Base-by-base conservation (phyloP, 2,113 vertebrate species). In the Calidris pygmaea region DNA sequence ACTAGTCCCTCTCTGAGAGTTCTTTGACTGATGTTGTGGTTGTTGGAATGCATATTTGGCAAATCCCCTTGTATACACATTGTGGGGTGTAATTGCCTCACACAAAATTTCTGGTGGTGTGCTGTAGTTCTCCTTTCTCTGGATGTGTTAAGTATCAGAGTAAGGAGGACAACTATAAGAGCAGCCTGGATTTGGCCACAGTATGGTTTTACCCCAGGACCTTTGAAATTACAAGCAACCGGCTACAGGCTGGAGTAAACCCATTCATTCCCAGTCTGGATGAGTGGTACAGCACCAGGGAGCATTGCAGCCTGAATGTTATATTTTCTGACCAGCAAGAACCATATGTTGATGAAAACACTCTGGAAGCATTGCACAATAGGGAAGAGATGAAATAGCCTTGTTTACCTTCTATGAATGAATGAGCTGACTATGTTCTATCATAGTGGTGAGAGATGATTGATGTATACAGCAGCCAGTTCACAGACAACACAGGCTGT, bases 121-220 rank as follows among this genome's bases (percentile, higher is more conserved):
- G 22, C 20, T 76, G 27, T 66, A 48, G 9, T 78, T 83, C 48
- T 67, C 7, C 10, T 63, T 79, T 76, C 11, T 77, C 26, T 35
- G n/a, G 6, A 47, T 37, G 9, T 20, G 15, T 59, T 60, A 32
- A 24, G 18, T 53, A 34, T 56, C 27, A 77, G 32, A 12, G 3
- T 8, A 76, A 87, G 56, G 21, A 71, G 4, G 9, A 74, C 20
- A 9, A 50, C 6, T 74, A 4, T 14, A 77, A 79, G 6, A 79
- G 16, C 7, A 79, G 9, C 5, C 14, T 20, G 9, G 5, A 43
- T 85, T 85, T 76, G 35, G 10, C 5, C 8, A 53, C 10, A 65
- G 9, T 14, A 41, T 8, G 9, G 7, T 45, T 73, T 73, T 66
- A 56, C 0, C 0, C 15, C 30, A 60, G 13, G 41, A 41, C 5